These are phyloP conservation scores for Sciurus vulgaris DNA, from an alignment of 2,797 vertebrate species.

Conservation along the genomic window DNA sequence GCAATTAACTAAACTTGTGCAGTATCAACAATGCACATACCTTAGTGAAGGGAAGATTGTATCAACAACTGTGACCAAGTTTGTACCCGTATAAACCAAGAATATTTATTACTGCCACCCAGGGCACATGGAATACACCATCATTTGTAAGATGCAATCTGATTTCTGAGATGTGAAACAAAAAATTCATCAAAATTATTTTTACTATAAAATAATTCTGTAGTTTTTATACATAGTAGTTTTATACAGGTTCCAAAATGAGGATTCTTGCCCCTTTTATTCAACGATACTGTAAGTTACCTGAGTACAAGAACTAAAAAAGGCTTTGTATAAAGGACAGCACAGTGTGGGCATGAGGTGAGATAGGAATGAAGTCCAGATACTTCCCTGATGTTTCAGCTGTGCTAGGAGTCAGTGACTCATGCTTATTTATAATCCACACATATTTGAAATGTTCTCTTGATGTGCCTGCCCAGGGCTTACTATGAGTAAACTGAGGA, in stretches of 20 bases:
- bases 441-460: conserved; percentile 40
- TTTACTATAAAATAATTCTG: neutral
- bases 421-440: neutral
- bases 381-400: neutral
- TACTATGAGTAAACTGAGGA: neutral
- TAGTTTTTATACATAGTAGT: no score
- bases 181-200: neutral
- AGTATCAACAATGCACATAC: neutral
- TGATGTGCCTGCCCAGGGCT: neutral
- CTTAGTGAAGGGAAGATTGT: neutral
- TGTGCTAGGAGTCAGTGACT: neutral
- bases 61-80: neutral
- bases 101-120: neutral
- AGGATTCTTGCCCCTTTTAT: neutral
- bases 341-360: neutral
- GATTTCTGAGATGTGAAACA: neutral
- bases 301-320: neutral
- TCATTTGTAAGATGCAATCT: neutral
- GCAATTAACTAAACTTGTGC: neutral
- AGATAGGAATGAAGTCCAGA: neutral
- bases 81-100: neutral
- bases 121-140: neutral
- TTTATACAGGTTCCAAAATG: no score
- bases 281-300: neutral
- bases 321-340: neutral